A percentile compares a stretch with the other conserved stretches of the same genome.
Conservation (phyloP, 1,140 invertebrate species). For the Drosophila equinoxialis region DNA sequence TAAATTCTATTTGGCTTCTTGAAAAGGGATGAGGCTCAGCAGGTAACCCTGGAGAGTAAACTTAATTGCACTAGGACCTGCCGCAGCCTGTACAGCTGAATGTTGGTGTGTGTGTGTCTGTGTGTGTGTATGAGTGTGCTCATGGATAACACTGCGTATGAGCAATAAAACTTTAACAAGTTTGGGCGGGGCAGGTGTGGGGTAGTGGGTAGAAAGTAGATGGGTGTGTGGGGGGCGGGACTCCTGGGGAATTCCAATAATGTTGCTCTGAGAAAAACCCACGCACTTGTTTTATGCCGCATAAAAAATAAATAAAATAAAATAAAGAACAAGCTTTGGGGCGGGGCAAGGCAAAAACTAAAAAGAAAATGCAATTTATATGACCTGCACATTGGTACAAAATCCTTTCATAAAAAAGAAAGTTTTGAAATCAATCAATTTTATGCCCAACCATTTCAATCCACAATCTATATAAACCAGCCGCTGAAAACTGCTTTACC, state of each 20-base stretch:
- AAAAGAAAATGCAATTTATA: constrained; percentile 72
- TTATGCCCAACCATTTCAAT: neutral
- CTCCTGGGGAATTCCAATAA: constrained; percentile 12
- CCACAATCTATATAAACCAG: no score
- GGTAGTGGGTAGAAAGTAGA: neutral
- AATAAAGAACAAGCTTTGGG: neutral
- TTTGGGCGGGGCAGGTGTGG: neutral
- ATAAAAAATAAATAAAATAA: constrained; percentile 32
- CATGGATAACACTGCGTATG: constrained; percentile 51
- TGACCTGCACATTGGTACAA: constrained; percentile 27
- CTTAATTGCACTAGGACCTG: constrained; percentile 55
- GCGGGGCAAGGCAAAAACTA: constrained; percentile 44
- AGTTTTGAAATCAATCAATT: no score
- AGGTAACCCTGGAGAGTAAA: constrained; percentile 32
- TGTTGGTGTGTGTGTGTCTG: no score
- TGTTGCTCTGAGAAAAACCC: constrained; percentile 5
- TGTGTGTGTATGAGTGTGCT: constrained; percentile 9
- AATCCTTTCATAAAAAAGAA: neutral
- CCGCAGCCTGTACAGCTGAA: neutral
- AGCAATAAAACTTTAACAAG: constrained; percentile 62
- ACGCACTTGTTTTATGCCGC: constrained; percentile 35
- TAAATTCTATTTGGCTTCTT: constrained; percentile 7
- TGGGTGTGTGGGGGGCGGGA: neutral
- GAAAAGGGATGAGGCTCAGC: neutral
- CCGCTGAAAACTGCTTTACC: no score